Base-by-base conservation (phyloP, 1,140 invertebrate species). In the Leptinotarsa lineolata region DNA sequence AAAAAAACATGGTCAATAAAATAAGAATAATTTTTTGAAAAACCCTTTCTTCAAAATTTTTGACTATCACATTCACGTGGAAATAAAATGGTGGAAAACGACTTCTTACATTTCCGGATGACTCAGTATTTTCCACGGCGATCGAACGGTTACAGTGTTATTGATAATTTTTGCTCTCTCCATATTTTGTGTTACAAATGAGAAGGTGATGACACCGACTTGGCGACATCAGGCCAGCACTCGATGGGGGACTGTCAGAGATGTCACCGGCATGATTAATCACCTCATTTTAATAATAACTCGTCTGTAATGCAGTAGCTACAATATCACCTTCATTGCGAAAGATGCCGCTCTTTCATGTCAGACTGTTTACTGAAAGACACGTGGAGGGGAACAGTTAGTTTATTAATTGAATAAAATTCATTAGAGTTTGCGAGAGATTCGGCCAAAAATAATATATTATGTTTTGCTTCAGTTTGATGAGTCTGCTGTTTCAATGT, bases 201-300 rank as follows among this genome's bases (percentile, higher is more conserved):
- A 76, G 72, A 61, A 69, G 75, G 72, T 77, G 75, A 77, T 74
- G 75, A 77, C 75, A 77, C 70, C 69, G 73, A 69, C 73, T 74
- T 72, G 75, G 75, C 73, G 75, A 77, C 75, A 74, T 74, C 73
- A 74, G 75, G 75, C 72, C 75, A 68, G 68, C n/a, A 39, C 46
- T 72, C 71, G 61, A 72, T 74, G 71, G 73, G 70, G 75, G 75
- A 77, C 75, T 77, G 75, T 77, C 75, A 77, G 75, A 77, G 70
- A 77, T 77, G 75, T 77, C 75, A 77, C 75, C 75, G 70, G 2
- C 58, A 77, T 77, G 76, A 77, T 77, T 77, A 77, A 77, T 77
- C 73, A 72, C 73, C 73, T 77, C 73, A 77, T 77, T 77, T 77
- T 77, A 77, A 77, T 77, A 77, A 77, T 77, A 77, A 77, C 76